Conservation (phyloP, 2,797 vertebrate genomes). For the Arrhamphus sclerolepis region DNA sequence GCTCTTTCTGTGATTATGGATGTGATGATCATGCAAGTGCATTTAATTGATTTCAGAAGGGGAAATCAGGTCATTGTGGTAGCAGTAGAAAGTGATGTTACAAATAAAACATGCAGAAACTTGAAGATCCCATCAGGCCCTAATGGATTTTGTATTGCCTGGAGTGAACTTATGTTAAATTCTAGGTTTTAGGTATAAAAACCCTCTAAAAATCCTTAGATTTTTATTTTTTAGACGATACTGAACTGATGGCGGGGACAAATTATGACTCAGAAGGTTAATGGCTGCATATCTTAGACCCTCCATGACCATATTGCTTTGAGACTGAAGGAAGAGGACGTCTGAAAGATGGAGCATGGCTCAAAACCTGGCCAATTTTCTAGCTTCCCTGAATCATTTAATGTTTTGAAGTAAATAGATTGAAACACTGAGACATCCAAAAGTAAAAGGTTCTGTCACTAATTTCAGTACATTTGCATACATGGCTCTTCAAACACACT, state of each 20-base stretch:
- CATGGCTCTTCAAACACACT: constrained; percentile 73
- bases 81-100: constrained; percentile 23
- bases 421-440: constrained; percentile 47
- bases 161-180: neutral
- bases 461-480: constrained; percentile 69
- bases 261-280: no score
- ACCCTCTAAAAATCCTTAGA: constrained; percentile 5
- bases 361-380: constrained; percentile 53
- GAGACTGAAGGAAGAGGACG: neutral
- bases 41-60: constrained; percentile 15
- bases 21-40: constrained; percentile 42
- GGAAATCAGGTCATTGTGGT: constrained; percentile 26
- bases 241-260: constrained; percentile 2
- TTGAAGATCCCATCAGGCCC: constrained; percentile 7
- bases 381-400: no score
- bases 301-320: no score
- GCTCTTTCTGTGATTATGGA: constrained; percentile 24
- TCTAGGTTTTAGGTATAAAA: neutral
- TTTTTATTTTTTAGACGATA: constrained; percentile 23
- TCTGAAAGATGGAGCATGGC: constrained; percentile 39
- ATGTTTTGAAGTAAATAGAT: constrained; percentile 54
- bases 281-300: no score
- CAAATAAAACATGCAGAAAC: constrained; percentile 33
- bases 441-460: constrained; percentile 43
- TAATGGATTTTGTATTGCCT: constrained; percentile 25